Percentiles rank a stretch among this genome's conserved stretches.
phyloP scores from a whole-genome alignment of 1,140 invertebrate species.

The Dinothrombium tinctorium region DNA sequence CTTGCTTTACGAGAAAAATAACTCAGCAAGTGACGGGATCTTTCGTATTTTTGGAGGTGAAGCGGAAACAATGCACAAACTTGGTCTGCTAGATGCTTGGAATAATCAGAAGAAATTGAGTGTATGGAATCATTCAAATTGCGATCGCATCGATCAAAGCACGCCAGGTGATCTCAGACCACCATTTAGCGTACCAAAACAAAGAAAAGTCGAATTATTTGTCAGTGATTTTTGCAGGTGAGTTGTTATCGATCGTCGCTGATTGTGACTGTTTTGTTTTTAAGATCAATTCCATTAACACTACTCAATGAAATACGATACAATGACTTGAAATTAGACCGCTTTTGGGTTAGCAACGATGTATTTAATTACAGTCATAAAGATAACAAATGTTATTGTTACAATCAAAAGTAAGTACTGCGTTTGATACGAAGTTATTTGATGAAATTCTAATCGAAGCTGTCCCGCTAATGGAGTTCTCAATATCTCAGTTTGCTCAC shows the following conservation, averaged over 20 bases:
- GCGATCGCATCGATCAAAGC: neutral
- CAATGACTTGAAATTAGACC: neutral
- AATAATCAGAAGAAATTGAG: slow-evolving; percentile 5
- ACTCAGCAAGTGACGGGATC: slow-evolving; percentile 16
- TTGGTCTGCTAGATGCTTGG: slow-evolving; percentile 22
- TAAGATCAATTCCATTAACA: neutral
- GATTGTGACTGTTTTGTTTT: neutral
- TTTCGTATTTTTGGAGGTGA: slow-evolving; percentile 20
- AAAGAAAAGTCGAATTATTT: slow-evolving; percentile 5
- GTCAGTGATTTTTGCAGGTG: slow-evolving; percentile 11
- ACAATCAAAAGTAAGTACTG: neutral
- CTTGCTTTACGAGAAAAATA: slow-evolving; percentile 15
- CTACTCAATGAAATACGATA: neutral
- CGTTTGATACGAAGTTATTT: too few relatives aligned
- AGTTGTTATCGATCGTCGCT: neutral
- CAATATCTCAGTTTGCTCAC: slow-evolving; percentile 6
- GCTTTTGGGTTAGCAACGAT: slow-evolving; percentile 2
- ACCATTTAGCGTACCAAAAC: slow-evolving; percentile 1
- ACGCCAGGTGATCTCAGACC: slow-evolving; percentile 11
- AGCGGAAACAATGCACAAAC: slow-evolving; percentile 11
- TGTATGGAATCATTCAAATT: neutral
- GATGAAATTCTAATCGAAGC: too few relatives aligned
- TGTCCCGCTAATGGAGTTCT: slow-evolving; percentile 12
- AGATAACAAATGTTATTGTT: slow-evolving; percentile 12
- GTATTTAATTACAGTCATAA: slow-evolving; percentile 7